Conservation (phyloP, 1,140 invertebrate species). For the Stenopsyche tienmushanensis region DNA sequence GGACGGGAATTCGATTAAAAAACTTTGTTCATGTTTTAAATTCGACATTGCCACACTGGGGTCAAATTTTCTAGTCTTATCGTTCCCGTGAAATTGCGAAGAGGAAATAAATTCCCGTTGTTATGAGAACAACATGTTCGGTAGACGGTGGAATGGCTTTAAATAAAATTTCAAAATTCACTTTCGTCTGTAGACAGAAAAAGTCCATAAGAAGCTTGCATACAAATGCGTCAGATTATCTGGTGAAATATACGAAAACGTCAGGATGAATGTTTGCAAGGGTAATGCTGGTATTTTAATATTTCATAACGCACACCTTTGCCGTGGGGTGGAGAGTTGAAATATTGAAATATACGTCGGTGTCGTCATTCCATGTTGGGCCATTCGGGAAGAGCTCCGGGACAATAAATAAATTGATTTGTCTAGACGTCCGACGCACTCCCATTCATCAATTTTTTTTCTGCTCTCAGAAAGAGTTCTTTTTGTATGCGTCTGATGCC, state of each 20-base stretch:
- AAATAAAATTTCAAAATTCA: no score
- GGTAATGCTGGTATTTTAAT: not conserved
- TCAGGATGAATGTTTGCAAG: not conserved
- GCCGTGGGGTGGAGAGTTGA: no score
- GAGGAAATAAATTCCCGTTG: no score
- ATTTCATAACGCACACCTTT: not conserved
- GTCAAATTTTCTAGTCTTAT: no score
- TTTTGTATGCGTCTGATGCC: no score
- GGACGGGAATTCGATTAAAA: no score
- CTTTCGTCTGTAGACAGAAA: no score
- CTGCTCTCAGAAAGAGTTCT: not conserved
- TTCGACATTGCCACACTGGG: no score
- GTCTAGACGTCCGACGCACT: slow-evolving; percentile 7
- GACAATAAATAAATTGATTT: slow-evolving; percentile 7
- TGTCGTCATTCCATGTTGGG: not conserved
- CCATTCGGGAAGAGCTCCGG: not conserved
- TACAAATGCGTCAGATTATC: not conserved
- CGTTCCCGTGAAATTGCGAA: no score
- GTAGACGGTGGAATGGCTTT: no score
- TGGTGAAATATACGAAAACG: not conserved
- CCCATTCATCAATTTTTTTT: not conserved
- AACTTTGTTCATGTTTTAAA: no score
- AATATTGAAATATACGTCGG: not conserved
- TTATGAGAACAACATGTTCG: no score
- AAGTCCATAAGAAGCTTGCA: not conserved